phyloP scores from a whole-genome alignment of 1,140 invertebrate genomes.

The Scaptomyza montana region DNA sequence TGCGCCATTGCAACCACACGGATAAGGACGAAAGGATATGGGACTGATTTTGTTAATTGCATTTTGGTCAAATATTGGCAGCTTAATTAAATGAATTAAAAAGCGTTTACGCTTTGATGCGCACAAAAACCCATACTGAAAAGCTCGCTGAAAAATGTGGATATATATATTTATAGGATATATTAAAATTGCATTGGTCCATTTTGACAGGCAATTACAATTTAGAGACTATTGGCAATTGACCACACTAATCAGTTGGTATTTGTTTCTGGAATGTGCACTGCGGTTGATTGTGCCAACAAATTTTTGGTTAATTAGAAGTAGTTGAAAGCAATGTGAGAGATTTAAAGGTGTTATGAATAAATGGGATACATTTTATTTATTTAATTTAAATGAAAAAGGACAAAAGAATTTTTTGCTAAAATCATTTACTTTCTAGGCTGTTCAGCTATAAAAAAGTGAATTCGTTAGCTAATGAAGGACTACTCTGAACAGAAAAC shows the following conservation, averaged over 20 bases:
- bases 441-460: too few species aligned
- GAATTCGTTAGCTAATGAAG: too few species aligned
- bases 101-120: constrained; percentile 55
- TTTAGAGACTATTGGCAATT: constrained; percentile 47
- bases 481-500: too few species aligned
- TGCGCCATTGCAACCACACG: constrained; percentile 37
- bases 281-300: neutral
- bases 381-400: too few species aligned
- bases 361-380: too few species aligned
- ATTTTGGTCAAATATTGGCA: constrained; percentile 83
- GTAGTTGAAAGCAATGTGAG: neutral
- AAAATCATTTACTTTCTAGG: too few species aligned
- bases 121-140: neutral
- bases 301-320: neutral
- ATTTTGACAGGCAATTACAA: constrained; percentile 75
- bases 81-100: constrained; percentile 83
- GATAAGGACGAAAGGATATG: constrained; percentile 10
- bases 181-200: constrained; percentile 22
- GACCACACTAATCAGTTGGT: constrained; percentile 52
- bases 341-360: too few species aligned
- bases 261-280: constrained; percentile 51
- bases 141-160: too few species aligned
- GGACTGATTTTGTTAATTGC: constrained; percentile 76
- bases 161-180: neutral
- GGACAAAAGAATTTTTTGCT: too few species aligned